Evolutionary conservation across 2,113 vertebrate species (phyloP).

Genomic region (Apodemus sylvaticus): DNA sequence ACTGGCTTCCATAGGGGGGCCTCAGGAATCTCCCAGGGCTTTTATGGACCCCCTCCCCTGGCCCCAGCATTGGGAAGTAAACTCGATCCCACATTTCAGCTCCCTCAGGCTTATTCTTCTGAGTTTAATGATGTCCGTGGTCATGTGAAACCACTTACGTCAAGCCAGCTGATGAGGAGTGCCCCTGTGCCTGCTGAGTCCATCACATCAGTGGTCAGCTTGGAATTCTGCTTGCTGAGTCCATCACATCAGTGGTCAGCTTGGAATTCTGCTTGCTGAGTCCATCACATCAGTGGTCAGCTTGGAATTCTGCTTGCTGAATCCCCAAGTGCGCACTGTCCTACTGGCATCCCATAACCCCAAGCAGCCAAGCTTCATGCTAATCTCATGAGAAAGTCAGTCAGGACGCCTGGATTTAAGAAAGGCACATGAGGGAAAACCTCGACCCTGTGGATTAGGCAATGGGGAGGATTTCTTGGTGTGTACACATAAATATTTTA

Average conservation of each 20-base stretch:
- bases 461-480: neutral
- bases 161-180: too few relatives aligned
- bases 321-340: too few relatives aligned
- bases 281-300: neutral
- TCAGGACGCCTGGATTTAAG: neutral
- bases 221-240: too few relatives aligned
- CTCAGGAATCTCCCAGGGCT: neutral
- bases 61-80: neutral
- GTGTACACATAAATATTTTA: too few relatives aligned
- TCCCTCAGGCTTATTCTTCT: neutral
- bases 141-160: neutral
- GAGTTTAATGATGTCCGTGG: neutral
- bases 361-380: neutral
- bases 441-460: neutral
- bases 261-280: neutral
- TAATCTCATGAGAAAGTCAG: neutral
- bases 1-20: rapidly evolving
- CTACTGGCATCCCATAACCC: too few relatives aligned
- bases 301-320: neutral
- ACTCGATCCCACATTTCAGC: neutral
- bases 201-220: too few relatives aligned
- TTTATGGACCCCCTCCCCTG: neutral
- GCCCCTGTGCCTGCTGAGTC: neutral
- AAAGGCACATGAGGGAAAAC: neutral
- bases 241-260: neutral